phyloP scores from a whole-genome alignment of 2,888 invertebrate genomes.

The Amblyteles armatorius region DNA sequence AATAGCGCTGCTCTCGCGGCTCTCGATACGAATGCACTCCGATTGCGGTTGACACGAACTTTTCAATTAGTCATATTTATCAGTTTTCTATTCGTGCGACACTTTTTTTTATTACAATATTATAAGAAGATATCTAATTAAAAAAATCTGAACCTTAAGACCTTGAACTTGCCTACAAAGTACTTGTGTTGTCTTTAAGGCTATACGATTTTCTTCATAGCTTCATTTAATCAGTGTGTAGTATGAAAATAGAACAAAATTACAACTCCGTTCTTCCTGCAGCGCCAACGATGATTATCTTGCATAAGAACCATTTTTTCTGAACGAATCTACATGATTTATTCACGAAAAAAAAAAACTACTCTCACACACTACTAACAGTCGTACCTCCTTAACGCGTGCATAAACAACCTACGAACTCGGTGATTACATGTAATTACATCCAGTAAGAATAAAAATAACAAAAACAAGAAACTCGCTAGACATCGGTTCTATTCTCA shows the following conservation, averaged over 20 bases:
- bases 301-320: background rate
- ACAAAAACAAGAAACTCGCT: constrained; percentile 19
- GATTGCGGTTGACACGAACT: constrained; percentile 3
- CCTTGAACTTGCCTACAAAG: background rate
- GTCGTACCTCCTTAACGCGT: background rate
- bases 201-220: background rate
- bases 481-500: constrained; percentile 1
- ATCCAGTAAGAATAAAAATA: constrained; percentile 6
- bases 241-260: background rate
- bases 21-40: constrained; percentile 17
- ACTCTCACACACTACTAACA: background rate
- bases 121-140: too few species aligned
- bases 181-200: background rate
- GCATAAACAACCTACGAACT: background rate
- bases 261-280: background rate
- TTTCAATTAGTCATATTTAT: background rate
- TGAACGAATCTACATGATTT: background rate
- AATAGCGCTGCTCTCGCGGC: background rate
- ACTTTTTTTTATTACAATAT: too few species aligned
- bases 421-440: background rate
- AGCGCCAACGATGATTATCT: background rate
- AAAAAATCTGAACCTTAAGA: background rate
- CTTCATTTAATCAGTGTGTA: background rate
- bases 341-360: background rate
- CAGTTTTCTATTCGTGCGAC: too few species aligned